A percentile compares a stretch with the other conserved stretches of the same genome.
Evolutionary conservation across 2,113 vertebrate genomes (phyloP).

Genomic region (Typhlomys cinereus): DNA sequence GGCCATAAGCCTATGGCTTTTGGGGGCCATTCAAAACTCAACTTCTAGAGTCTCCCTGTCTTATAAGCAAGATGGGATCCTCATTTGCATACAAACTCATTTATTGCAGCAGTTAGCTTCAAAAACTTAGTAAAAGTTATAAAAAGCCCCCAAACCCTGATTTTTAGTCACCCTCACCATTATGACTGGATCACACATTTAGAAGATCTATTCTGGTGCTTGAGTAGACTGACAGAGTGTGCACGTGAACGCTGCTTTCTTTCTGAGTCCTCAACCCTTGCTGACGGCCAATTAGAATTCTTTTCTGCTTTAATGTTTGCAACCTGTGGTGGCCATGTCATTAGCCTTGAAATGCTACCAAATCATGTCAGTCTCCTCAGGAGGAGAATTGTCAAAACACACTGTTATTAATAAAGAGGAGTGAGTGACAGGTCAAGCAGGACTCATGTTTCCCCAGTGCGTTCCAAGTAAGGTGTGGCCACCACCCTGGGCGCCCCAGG

Average conservation of each 20-base stretch:
- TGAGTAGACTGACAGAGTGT: neutral
- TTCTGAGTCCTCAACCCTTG: neutral
- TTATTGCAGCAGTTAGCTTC: neutral
- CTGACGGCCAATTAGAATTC: neutral
- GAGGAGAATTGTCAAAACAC: conserved; percentile 17
- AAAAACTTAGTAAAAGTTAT: no score
- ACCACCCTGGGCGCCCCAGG: neutral
- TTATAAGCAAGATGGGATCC: neutral
- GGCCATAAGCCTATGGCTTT: neutral
- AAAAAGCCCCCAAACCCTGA: no score
- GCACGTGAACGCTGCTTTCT: neutral
- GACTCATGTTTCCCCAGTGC: neutral
- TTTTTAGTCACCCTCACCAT: neutral
- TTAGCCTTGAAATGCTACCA: conserved; percentile 46
- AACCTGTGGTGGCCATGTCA: neutral
- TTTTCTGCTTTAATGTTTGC: conserved; percentile 21
- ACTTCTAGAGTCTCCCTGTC: neutral
- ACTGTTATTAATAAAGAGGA: conserved; percentile 57
- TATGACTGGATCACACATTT: neutral
- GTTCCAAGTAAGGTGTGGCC: conserved; percentile 14
- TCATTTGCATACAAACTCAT: neutral
- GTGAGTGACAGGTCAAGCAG: conserved; percentile 25
- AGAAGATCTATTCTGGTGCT: neutral
- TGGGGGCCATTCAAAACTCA: neutral
- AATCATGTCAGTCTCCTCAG: neutral